Conservation (phyloP, 2,113 vertebrate species). For the Pachycephala philippinensis region DNA sequence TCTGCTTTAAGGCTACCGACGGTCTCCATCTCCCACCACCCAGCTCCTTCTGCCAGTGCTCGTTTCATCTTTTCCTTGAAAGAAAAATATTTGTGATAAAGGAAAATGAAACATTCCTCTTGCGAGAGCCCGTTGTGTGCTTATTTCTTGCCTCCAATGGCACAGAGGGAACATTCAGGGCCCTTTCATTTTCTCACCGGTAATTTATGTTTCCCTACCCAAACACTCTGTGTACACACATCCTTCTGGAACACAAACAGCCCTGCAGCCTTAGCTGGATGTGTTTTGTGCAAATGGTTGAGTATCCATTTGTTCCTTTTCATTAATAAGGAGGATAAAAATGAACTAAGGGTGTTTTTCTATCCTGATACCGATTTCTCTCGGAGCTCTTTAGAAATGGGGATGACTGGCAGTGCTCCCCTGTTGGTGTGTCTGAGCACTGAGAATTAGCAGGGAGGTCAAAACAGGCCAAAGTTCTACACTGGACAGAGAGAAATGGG, state of each 20-base stretch:
- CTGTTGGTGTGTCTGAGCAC: background rate
- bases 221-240: background rate
- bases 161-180: background rate
- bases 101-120: background rate
- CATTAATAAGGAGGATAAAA: background rate
- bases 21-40: background rate
- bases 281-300: background rate
- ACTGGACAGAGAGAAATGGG: background rate
- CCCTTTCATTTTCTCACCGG: background rate
- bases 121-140: background rate
- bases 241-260: background rate
- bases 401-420: background rate
- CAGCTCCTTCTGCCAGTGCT: background rate
- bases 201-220: constrained; percentile 5
- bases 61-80: background rate
- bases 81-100: constrained; percentile 30
- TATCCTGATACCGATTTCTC: background rate
- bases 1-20: background rate
- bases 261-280: background rate
- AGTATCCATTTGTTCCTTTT: background rate
- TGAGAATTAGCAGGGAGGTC: background rate
- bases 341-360: background rate
- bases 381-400: background rate
- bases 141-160: background rate
- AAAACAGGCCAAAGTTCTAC: background rate